These are phyloP conservation scores for Ernsta delagoae DNA, from an alignment of 2,888 invertebrate genomes.

Conservation along the genomic window DNA sequence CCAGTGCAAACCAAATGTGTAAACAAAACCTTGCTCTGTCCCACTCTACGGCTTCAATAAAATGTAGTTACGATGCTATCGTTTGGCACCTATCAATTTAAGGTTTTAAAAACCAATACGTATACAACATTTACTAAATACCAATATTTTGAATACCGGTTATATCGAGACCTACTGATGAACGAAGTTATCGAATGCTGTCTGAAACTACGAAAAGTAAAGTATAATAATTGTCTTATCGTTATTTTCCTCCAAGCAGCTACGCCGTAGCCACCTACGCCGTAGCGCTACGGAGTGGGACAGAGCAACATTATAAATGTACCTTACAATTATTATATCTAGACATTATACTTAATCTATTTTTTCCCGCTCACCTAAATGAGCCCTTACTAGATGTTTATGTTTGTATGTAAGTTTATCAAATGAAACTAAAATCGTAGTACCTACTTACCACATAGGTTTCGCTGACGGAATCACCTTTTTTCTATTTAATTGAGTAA, in stretches of 20 bases:
- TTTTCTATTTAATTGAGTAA: constrained; percentile 70
- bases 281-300: constrained; percentile 22
- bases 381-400: constrained; percentile 32
- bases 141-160: no score
- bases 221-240: no score
- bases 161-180: no score
- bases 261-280: no score
- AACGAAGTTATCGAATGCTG: no score
- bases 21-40: constrained; percentile 23
- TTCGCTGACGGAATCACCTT: constrained; percentile 70
- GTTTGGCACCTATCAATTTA: constrained; percentile 16
- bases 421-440: constrained; percentile 51
- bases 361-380: constrained; percentile 23
- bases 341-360: constrained; percentile 16
- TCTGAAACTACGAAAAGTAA: neutral
- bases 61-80: no score
- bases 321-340: no score
- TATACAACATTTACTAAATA: no score
- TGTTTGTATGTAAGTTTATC: constrained; percentile 39
- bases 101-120: no score
- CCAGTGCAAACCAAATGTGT: constrained; percentile 56
- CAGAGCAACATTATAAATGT: constrained; percentile 26
- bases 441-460: constrained; percentile 68
- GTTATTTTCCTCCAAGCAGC: no score
- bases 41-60: constrained; percentile 26